Percentiles rank a stretch among this genome's conserved stretches.
These are phyloP conservation scores for Sicus ferrugineus DNA, from an alignment of 2,888 invertebrate species.

Conservation along the genomic window DNA sequence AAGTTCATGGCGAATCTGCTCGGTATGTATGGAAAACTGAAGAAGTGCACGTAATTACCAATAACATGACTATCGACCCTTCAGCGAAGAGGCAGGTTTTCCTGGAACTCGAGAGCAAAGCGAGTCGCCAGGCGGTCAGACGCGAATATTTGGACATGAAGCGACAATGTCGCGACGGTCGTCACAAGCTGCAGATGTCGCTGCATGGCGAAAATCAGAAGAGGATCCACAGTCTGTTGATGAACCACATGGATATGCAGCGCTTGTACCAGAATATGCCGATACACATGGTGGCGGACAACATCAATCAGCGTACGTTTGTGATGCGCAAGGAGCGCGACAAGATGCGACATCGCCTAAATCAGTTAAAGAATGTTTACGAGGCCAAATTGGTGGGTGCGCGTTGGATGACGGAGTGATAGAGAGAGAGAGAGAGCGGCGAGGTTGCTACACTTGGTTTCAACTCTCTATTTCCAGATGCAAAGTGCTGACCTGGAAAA, in stretches of 20 bases:
- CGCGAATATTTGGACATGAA: conserved; percentile 50
- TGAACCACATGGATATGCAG: conserved; percentile 59
- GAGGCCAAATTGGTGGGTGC: conserved; percentile 50
- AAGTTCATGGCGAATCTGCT: conserved; percentile 57
- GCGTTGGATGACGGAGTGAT: not conserved
- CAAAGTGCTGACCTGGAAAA: conserved; percentile 49
- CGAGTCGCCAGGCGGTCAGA: conserved; percentile 48
- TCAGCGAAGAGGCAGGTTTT: conserved; percentile 53
- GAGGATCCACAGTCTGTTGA: conserved; percentile 55
- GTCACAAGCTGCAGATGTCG: conserved; percentile 54
- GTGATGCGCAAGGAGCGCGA: conserved; percentile 61
- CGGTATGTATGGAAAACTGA: conserved; percentile 45
- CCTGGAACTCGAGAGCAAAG: conserved; percentile 51
- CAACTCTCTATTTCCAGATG: not conserved
- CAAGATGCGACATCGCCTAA: conserved; percentile 52
- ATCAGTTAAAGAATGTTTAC: conserved; percentile 51
- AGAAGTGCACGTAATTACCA: not conserved
- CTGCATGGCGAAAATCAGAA: conserved; percentile 51
- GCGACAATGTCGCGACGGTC: conserved; percentile 56
- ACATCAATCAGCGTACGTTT: conserved; percentile 62
- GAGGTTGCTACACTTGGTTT: not conserved
- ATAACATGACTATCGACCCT: too few species aligned
- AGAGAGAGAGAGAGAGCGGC: not conserved
- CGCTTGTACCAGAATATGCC: conserved; percentile 61
- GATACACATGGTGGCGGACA: conserved; percentile 56